Base-by-base conservation (phyloP, 2,797 vertebrate species). In the Xenopus petersii region DNA sequence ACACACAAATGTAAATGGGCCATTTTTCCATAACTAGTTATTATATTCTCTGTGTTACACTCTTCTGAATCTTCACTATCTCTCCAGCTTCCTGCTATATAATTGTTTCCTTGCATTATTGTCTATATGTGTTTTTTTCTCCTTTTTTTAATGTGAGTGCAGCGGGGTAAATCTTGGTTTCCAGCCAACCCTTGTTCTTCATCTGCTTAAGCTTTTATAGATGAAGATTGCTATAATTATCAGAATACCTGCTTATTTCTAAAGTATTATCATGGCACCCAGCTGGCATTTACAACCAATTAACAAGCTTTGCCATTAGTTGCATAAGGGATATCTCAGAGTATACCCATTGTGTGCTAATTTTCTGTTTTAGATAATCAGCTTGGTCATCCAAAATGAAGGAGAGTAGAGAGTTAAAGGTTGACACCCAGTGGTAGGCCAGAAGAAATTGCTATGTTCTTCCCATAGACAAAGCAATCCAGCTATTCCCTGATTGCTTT, bases 201-300 rank as follows among this genome's bases (percentile, higher is more conserved):
- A 92, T 93, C 90, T 92, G 91, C 91, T 92, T 92, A 92, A 93
- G 92, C 91, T 92, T 92, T 93, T 90, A 92, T 92, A 91, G 89
- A 93, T 93, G 93, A 94, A 97, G 97, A 99, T 99, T 98, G 96
- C 96, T 95, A 93, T 97, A 98, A 99, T 98, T 98, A 99, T 93
- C 92, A 92, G 93, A 94, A 94, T 97, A 98, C 96, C 96, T 97
- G 94, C 96, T 99, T 96, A 98, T 99, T 98, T 93, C 91, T 90
- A 89, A 97, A 96, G 94, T 94, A 94, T 97, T 93, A 96, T 96
- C 96, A 94, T 89, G 93, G 94, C 94, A 93, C 91, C 87, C 94
- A 92, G 93, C 94, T 96, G 91, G 93, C 93, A 94, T 97, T 97
- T 96, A 94, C 90, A 94, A 93, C 95, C 97, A 98, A 98, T 99